phyloP scores from a whole-genome alignment of 2,113 vertebrate genomes.

The Pseudonaja textilis region DNA sequence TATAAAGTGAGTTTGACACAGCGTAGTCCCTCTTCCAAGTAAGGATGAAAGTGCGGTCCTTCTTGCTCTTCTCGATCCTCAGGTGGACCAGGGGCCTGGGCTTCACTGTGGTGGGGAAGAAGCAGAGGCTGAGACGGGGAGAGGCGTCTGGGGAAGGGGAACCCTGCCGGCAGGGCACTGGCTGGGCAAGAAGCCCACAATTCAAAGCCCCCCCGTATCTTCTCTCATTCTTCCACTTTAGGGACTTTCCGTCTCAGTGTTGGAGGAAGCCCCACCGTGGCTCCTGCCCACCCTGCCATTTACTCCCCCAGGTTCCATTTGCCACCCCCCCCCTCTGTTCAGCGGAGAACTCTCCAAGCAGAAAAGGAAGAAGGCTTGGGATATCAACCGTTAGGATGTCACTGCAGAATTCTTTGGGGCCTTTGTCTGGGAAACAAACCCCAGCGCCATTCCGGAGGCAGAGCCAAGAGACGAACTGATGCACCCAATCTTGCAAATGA shows the following conservation, averaged over 20 bases:
- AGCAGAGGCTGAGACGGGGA: background rate
- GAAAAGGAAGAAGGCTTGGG: background rate
- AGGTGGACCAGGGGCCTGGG: slow-evolving; percentile 64
- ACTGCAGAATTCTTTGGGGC: background rate
- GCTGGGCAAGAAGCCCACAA: background rate
- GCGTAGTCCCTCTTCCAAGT: slow-evolving; percentile 63
- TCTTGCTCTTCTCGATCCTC: background rate
- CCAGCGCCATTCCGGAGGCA: background rate
- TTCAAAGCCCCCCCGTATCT: background rate
- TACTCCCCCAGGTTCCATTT: background rate
- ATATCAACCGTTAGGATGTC: background rate
- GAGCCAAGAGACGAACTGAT: background rate
- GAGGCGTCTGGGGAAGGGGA: background rate
- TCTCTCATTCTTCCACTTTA: background rate
- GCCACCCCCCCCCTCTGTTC: background rate
- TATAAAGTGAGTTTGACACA: fast-evolving
- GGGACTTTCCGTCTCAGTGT: background rate
- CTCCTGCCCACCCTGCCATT: background rate
- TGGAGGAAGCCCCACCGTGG: background rate
- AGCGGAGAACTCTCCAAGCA: background rate
- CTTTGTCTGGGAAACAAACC: background rate
- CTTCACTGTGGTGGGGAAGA: slow-evolving; percentile 65
- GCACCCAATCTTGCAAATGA: background rate
- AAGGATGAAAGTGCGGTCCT: slow-evolving; percentile 52
- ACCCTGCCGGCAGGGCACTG: background rate